A percentile compares a stretch with the other conserved stretches of the same genome.
phyloP scores from a whole-genome alignment of 2,797 vertebrate species.

The Caiman crocodilus region DNA sequence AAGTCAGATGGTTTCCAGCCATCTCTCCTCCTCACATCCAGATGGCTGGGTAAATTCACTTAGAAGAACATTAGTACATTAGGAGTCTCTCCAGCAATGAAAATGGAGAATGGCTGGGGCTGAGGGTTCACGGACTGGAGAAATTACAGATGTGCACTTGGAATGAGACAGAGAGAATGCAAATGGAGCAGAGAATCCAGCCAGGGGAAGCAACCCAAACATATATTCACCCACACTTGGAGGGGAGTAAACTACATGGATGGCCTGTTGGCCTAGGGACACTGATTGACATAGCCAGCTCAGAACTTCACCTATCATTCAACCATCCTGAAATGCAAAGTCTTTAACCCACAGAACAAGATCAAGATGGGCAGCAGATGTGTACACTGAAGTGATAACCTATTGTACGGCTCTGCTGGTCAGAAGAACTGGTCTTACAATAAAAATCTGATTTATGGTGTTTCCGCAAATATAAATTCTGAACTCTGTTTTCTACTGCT shows the following conservation, averaged over 20 bases:
- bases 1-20: conserved; percentile 40
- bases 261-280: background rate
- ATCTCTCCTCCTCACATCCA: fast-evolving
- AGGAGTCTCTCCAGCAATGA: background rate
- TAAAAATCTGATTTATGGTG: background rate
- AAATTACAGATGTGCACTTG: background rate
- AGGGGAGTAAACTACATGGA: background rate
- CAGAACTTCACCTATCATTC: background rate
- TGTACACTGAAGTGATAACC: background rate
- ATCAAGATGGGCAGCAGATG: background rate
- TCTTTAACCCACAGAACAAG: background rate
- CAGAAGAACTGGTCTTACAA: background rate
- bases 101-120: background rate
- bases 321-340: background rate
- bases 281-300: background rate
- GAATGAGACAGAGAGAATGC: background rate
- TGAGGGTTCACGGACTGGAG: background rate
- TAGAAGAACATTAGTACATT: background rate
- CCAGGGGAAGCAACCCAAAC: background rate
- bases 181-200: background rate
- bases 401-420: background rate
- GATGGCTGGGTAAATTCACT: conserved; percentile 9
- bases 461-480: background rate
- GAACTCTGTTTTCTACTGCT: background rate
- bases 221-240: background rate